Base-by-base conservation (phyloP, 1,140 invertebrate species). In the Caenorhabditis inopinata region DNA sequence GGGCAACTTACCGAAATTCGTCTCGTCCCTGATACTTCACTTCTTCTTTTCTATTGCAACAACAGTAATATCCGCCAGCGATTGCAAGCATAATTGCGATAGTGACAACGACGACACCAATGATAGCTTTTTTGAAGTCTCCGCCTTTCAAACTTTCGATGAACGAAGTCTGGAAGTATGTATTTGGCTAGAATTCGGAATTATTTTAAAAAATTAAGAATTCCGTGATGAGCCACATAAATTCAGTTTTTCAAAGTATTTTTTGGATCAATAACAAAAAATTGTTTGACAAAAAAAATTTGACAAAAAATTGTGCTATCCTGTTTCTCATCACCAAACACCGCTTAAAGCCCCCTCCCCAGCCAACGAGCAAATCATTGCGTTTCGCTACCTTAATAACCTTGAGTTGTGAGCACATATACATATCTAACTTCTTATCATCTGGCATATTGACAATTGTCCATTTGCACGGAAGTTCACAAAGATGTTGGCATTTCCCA, bases 341-440 rank as follows among this genome's bases (percentile, higher is more conserved):
- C n/a, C n/a, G n/a, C n/a, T n/a, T n/a, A n/a, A n/a, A n/a, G n/a
- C n/a, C n/a, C n/a, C n/a, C n/a, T n/a, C n/a, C n/a, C n/a, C n/a
- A n/a, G n/a, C n/a, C n/a, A n/a, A n/a, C n/a, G n/a, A n/a, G n/a
- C n/a, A n/a, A n/a, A n/a, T n/a, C n/a, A 42, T 42, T 14, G 14
- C 38, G 5, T 42, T 14, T 42, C 38, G 14, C 38, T 38, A 68
- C 58, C 29, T 68, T 68, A 21, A 68, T 68, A 21, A 68, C 58
- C 9, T 68, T 68, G 58, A 68, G 58, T 21, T 68, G 38, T 42
- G 58, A 42, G n/a, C 58, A 68, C 58, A 68, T 68, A 9, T 68
- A 68, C 58, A 68, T 68, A 38, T 68, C 58, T 11, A 68, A 38
- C 9, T 42, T 5, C 32, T 68, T 23, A 16, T 68, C 58, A 42